phyloP scores from a whole-genome alignment of 2,797 vertebrate species.

The Dallia pectoralis region DNA sequence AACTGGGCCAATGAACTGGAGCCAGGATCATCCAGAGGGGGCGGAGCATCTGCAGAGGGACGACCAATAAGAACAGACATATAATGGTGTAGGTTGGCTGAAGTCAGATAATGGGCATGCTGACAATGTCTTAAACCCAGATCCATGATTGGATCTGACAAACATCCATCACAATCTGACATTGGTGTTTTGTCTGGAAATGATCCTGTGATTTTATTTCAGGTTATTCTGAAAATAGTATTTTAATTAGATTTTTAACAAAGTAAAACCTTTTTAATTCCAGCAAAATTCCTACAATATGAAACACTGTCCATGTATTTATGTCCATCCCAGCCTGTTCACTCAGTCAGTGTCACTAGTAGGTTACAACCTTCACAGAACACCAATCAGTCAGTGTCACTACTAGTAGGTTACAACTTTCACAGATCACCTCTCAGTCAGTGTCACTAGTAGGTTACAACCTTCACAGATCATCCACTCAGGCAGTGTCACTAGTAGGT shows the following conservation, averaged over 20 bases:
- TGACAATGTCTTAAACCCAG: not conserved
- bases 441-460: not conserved
- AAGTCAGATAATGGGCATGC: not conserved
- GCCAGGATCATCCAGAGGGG: conserved; percentile 67
- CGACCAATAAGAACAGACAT: conserved; percentile 11
- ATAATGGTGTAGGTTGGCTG: not conserved
- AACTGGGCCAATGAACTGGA: conserved; percentile 55
- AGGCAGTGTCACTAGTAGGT: too few species aligned
- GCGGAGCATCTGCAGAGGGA: conserved; percentile 49
- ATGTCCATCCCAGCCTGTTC: too few species aligned
- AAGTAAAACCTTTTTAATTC: not conserved
- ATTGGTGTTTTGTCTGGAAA: conserved; percentile 5
- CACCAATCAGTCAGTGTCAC: too few species aligned
- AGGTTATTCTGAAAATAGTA: not conserved
- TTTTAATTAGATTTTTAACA: not conserved
- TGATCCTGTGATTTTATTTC: not conserved
- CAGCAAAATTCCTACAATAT: not conserved
- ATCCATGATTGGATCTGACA: conserved; percentile 3
- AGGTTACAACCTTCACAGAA: too few species aligned
- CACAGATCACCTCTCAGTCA: not conserved
- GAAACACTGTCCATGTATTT: not conserved
- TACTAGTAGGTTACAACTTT: too few species aligned
- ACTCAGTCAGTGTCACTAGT: too few species aligned
- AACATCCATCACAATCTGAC: not conserved
- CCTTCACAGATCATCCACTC: too few species aligned